Evolutionary conservation across 1,140 invertebrate genomes (phyloP).

Genomic region (Lepidurus apus): DNA sequence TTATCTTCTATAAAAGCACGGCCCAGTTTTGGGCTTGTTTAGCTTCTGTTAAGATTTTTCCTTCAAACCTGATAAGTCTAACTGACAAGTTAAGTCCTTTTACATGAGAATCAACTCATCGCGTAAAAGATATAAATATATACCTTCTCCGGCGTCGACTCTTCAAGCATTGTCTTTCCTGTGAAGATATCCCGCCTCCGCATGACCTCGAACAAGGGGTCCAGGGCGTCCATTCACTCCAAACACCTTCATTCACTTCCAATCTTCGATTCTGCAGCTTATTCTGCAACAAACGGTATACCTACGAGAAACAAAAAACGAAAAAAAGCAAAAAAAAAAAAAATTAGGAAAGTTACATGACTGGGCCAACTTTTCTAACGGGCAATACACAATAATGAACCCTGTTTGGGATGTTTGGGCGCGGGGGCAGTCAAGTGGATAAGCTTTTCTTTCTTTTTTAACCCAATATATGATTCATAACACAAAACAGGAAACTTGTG

Average conservation of each 20-base stretch:
- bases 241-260: conserved; percentile 47
- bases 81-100: not conserved
- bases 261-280: conserved; percentile 26
- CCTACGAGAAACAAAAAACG: not conserved
- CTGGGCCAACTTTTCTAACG: not conserved
- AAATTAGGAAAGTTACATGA: not conserved
- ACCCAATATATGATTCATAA: not conserved
- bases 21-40: not conserved
- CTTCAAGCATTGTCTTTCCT: conserved; percentile 46
- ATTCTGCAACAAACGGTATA: conserved; percentile 31
- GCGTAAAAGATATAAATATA: not conserved
- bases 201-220: conserved; percentile 50
- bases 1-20: not conserved
- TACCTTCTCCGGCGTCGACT: conserved; percentile 32
- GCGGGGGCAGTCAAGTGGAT: not conserved
- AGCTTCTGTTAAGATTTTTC: not conserved
- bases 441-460: not conserved
- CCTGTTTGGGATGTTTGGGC: no score
- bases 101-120: not conserved
- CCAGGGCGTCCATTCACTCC: conserved; percentile 50
- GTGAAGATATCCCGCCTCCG: conserved; percentile 52
- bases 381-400: not conserved
- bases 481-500: not conserved
- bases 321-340: not conserved
- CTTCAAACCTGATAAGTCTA: not conserved